A percentile compares a stretch with the other conserved stretches of the same genome.
These are phyloP conservation scores for Rhopalosiphum padi DNA, from an alignment of 1,140 invertebrate species.

Conservation along the genomic window DNA sequence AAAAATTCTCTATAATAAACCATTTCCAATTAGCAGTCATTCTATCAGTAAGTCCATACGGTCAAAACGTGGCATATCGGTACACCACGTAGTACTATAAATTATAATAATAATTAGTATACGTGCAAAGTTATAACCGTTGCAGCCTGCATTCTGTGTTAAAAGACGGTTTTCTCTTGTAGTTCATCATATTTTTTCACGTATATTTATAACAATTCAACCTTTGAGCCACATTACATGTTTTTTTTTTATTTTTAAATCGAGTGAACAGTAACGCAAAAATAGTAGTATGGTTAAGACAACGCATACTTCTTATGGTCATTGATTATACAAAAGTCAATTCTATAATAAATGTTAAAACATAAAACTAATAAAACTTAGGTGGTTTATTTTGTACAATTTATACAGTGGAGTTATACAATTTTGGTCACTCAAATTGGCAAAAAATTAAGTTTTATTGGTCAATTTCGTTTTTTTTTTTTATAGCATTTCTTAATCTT, in stretches of 20 bases:
- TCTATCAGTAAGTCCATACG: conserved; percentile 3
- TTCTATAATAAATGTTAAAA: too few species aligned
- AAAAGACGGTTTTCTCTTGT: background rate
- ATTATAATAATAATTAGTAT: background rate
- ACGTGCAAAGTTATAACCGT: background rate
- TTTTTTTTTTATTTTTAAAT: background rate
- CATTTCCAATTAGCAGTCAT: background rate
- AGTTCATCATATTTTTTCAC: background rate
- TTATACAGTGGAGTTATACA: background rate
- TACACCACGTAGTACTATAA: background rate
- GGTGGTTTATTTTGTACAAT: background rate
- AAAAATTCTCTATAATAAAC: background rate
- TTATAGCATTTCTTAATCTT: background rate
- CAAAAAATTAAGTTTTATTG: too few species aligned
- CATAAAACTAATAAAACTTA: background rate
- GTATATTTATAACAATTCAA: background rate
- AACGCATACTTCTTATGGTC: background rate
- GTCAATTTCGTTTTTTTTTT: background rate
- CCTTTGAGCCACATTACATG: background rate
- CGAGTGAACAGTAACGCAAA: background rate
- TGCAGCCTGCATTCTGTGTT: background rate
- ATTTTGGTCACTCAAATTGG: background rate
- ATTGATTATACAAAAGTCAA: too few species aligned
- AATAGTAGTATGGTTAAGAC: background rate
- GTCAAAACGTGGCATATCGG: background rate